phyloP scores from a whole-genome alignment of 2,888 invertebrate species.

The Apotomis capreana region DNA sequence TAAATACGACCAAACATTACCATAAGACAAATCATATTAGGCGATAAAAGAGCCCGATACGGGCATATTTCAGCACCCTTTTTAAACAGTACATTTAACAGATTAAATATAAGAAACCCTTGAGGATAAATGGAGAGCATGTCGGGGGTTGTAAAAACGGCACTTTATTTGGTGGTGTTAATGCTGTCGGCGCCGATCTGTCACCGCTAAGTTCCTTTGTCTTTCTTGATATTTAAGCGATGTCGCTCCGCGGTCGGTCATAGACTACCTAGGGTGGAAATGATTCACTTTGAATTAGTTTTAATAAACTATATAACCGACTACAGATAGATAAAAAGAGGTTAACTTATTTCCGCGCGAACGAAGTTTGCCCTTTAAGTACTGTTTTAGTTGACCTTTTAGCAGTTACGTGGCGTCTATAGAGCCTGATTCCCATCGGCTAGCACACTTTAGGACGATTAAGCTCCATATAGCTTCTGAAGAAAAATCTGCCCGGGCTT shows the following conservation, averaged over 20 bases:
- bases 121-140: constrained; percentile 32
- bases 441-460: too few relatives aligned
- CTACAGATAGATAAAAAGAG: too few relatives aligned
- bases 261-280: constrained; percentile 6
- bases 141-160: constrained; percentile 35
- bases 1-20: too few relatives aligned
- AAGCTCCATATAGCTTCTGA: too few relatives aligned
- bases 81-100: constrained; percentile 35
- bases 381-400: too few relatives aligned
- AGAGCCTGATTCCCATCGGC: too few relatives aligned
- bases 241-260: constrained; percentile 14
- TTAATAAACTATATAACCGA: too few relatives aligned
- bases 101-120: constrained; percentile 36
- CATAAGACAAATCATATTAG: too few relatives aligned
- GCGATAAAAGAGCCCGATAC: constrained; percentile 4
- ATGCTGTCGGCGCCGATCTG: constrained; percentile 36
- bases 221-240: constrained; percentile 33
- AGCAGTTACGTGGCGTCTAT: too few relatives aligned
- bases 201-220: constrained; percentile 39
- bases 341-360: too few relatives aligned
- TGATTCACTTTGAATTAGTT: not conserved
- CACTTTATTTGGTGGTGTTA: constrained; percentile 36
- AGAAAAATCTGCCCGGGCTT: too few relatives aligned
- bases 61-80: constrained; percentile 21
- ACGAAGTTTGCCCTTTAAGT: too few relatives aligned